Conservation (phyloP, 2,797 vertebrate species). For the Leptoclinus maculatus region DNA sequence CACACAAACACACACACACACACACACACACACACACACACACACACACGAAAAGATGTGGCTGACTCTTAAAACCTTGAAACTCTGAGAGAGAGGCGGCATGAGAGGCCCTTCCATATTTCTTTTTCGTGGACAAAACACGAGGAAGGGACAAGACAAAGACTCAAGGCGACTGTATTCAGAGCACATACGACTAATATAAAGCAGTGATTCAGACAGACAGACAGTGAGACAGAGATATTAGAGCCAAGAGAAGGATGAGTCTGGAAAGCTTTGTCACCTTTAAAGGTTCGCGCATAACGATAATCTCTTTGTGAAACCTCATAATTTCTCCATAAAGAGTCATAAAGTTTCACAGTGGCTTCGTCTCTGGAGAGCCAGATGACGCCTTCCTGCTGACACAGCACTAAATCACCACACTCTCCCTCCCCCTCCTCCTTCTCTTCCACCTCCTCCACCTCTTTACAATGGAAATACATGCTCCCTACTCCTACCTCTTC, state of each 20-base stretch:
- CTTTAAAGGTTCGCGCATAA: slow-evolving; percentile 67
- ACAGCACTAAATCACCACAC: slow-evolving; percentile 69
- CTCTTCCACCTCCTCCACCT: not conserved
- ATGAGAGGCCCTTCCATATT: not conserved
- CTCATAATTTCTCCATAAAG: slow-evolving; percentile 72
- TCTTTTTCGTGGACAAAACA: slow-evolving; percentile 20
- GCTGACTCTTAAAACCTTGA: slow-evolving; percentile 23
- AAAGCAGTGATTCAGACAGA: slow-evolving; percentile 23
- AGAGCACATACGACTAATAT: not conserved
- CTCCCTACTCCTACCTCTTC: slow-evolving; percentile 41
- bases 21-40: not conserved
- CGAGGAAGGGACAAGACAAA: not conserved
- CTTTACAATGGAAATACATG: slow-evolving; percentile 61
- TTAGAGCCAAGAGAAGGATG: slow-evolving; percentile 27
- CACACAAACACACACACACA: slow-evolving; percentile 1
- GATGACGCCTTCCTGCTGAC: slow-evolving; percentile 67
- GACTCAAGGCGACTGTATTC: slow-evolving; percentile 18
- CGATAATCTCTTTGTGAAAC: slow-evolving; percentile 73
- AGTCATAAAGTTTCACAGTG: slow-evolving; percentile 67
- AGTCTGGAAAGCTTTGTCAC: slow-evolving; percentile 59
- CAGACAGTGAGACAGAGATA: slow-evolving; percentile 14
- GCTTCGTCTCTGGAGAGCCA: slow-evolving; percentile 65
- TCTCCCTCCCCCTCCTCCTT: slow-evolving; percentile 27
- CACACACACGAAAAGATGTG: not conserved
- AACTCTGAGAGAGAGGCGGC: not conserved